Base-by-base conservation (phyloP, 2,888 invertebrate genomes). In the Venusia cambrica region DNA sequence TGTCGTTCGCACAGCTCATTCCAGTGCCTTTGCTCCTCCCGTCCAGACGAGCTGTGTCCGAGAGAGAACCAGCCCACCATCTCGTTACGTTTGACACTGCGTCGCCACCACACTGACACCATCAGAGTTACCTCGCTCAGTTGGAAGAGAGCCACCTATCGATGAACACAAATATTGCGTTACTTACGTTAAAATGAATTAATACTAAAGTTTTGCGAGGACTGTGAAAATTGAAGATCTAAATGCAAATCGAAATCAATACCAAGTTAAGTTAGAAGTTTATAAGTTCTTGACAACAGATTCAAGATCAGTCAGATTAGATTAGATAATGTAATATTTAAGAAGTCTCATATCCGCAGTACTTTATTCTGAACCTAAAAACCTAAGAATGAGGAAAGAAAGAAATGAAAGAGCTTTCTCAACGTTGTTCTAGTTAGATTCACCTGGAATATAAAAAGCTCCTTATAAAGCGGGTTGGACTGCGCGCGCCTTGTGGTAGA, bases 11-110 rank as follows among this genome's bases (percentile, higher is more conserved):
- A 92, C 90, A 97, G 94, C 62, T 97, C 97, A 73, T 93, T 92
- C 97, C 97, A 98, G 74, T 98, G 97, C 9, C 94, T 91, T 34
- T 94, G 89, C 76, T 97, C 97, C 68, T 97, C 97, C 31, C 96
- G 93, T 9, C 97, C 97, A 34, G 97, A 96, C 54, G 96, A 94
- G 84, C 95, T 97, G 71, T 95, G 89, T 3, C 98, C 98, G 37
- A 98, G 81, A 42, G 97, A 94, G 85, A 98, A 96, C 97, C 98
- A 98, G 41, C 98, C 98, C 53, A 98, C 94, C 94, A 97, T 96
- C 77, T 98, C 97, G 67, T 97, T 96, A 53, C 96, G 93, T 72
- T 97, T 98, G 52, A 94, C 93, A 72, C 97, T 95, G 54, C 97
- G 93, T 48, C 96, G 93, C 72, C 97, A 94, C 89, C 97, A 97